Percentiles rank a stretch among this genome's conserved stretches.
Conservation (phyloP, 2,888 invertebrate genomes). For the Malthinus seriepunctatus region DNA sequence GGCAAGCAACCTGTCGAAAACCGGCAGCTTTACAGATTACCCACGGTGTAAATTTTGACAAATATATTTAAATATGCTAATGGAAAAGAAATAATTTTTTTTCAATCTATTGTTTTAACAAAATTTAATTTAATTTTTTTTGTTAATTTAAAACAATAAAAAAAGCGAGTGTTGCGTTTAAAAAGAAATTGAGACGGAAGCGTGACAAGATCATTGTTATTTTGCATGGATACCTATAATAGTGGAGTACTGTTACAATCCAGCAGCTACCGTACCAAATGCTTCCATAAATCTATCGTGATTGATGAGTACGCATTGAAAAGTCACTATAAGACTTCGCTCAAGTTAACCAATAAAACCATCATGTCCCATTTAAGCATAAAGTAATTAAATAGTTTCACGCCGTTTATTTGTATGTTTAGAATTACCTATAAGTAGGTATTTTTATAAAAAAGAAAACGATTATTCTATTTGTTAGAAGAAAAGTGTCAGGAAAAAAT, state of each 20-base stretch:
- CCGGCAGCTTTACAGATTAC: conserved; percentile 29
- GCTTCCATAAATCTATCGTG: conserved; percentile 36
- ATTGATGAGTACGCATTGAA: conserved; percentile 28
- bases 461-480: no score
- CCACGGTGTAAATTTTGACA: conserved; percentile 28
- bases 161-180: not conserved
- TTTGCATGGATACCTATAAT: conserved; percentile 29
- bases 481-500: no score
- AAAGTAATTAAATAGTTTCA: conserved; percentile 28
- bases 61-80: conserved; percentile 27
- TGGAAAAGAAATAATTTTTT: not conserved
- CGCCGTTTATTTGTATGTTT: conserved; percentile 1
- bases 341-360: conserved; percentile 29
- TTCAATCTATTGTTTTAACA: not conserved
- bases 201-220: conserved; percentile 34
- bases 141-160: not conserved
- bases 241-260: conserved; percentile 18
- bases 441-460: no score
- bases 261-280: conserved; percentile 33
- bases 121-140: not conserved
- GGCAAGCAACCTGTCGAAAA: conserved; percentile 26
- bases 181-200: conserved; percentile 13
- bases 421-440: no score
- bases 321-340: conserved; percentile 26
- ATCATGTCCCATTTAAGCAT: conserved; percentile 33